Evolutionary conservation across 2,888 invertebrate genomes (phyloP), one percentile per base, ranked within the genome.

Genomic region (Dioctria linearis): DNA sequence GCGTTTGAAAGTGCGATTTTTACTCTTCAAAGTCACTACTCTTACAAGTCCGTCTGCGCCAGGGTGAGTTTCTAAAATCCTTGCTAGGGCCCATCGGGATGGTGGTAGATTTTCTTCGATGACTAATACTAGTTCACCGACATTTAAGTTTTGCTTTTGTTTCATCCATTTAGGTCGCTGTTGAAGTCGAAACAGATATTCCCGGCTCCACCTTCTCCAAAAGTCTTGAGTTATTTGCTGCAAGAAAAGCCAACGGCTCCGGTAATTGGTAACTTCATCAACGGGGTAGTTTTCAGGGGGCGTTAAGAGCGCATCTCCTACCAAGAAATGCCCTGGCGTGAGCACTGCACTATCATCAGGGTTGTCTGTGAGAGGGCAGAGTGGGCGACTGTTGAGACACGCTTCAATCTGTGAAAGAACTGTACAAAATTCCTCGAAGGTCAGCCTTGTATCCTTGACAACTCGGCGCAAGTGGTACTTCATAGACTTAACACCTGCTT

Each of bases 401-500:
- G 83, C 84, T 71, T 84, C 84, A 11, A 84, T 83, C 71, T 84
- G 83, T 6, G 80, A 78, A 2, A 83, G 9, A 3, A 84, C 43
- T 4, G 84, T 85, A 11, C 76, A 51, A 57, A 85, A 78, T 59
- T 79, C 67, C 37, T 80, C 80, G 46, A 71, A 71, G 3, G 71
- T 80, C 11, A 71, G 49, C 5, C 43, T 69, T 11, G 57, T 25
- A 61, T 57, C 61, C 54, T 61, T 61, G 46, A 51, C 49, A 13
- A 84, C 75, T 37, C 84, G 79, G 5, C 81, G 73, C 6, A 86
- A 59, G 73, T 85, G 85, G 76, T 65, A 80, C 75, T 85, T 86
- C n/a, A n/a, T n/a, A n/a, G n/a, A n/a, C n/a, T n/a, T n/a, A n/a
- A n/a, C n/a, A n/a, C n/a, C n/a, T n/a, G n/a, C n/a, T n/a, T n/a